Conservation (phyloP, 2,797 vertebrate genomes). For the Gallirallus australis region DNA sequence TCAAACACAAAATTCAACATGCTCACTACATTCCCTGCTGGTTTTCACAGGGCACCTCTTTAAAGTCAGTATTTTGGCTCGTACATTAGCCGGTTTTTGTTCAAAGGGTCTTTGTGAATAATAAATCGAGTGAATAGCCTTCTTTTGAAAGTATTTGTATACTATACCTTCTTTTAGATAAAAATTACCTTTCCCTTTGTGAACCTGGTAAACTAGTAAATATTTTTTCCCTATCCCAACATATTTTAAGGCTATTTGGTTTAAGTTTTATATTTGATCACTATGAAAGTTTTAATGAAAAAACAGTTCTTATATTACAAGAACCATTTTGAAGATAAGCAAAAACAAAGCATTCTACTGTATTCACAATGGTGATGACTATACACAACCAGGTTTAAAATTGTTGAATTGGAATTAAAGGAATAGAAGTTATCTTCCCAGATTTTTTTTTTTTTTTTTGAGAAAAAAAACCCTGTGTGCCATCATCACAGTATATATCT, state of each 20-base stretch:
- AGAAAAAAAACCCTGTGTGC: not conserved
- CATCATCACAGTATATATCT: not conserved
- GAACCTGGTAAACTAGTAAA: conserved; percentile 28
- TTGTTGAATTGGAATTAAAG: not conserved
- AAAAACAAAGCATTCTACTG: not conserved
- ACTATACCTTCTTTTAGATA: not conserved
- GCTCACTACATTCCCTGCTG: conserved; percentile 7
- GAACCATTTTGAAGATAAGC: not conserved
- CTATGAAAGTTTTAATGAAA: not conserved
- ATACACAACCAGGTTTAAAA: not conserved
- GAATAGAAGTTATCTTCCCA: not conserved
- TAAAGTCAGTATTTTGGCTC: conserved; percentile 62
- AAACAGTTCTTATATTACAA: not conserved
- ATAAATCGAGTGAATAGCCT: conserved; percentile 54
- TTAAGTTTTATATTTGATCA: not conserved
- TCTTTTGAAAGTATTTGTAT: conserved; percentile 24
- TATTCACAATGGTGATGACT: not conserved
- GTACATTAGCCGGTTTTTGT: conserved; percentile 10
- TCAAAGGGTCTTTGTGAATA: conserved; percentile 71
- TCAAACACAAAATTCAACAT: conserved; percentile 43
- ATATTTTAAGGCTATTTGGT: not conserved
- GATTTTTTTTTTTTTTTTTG: not conserved
- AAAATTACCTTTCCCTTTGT: not conserved
- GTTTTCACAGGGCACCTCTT: conserved; percentile 35
- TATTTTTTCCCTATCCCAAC: not conserved